A percentile compares a stretch with the other conserved stretches of the same genome.
Evolutionary conservation across 2,113 vertebrate species (phyloP).

Genomic region (Scolopax mira): DNA sequence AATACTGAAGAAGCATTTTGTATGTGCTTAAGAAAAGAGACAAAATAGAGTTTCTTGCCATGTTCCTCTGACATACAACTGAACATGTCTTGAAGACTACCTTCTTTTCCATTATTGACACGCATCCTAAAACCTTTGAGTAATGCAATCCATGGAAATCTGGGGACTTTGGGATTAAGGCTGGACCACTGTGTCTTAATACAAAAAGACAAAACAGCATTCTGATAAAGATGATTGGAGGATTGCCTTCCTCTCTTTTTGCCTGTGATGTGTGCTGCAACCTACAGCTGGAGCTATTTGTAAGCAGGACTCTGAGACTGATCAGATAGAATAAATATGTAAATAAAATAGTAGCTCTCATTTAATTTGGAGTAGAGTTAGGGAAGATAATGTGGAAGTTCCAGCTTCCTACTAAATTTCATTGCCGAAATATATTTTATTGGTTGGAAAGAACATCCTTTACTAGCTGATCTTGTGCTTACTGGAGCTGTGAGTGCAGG

Average conservation of each 20-base stretch:
- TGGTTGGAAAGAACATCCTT: neutral
- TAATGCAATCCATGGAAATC: neutral
- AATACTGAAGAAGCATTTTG: neutral
- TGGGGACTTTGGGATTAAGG: neutral
- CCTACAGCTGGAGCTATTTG: neutral
- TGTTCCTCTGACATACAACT: neutral
- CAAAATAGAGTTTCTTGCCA: neutral
- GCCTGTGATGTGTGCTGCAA: neutral
- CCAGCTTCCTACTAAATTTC: neutral
- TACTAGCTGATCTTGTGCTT: neutral
- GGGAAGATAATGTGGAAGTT: neutral
- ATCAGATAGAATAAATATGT: neutral
- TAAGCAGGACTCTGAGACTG: neutral
- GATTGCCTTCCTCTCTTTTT: neutral
- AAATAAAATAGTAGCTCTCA: neutral
- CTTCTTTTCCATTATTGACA: neutral
- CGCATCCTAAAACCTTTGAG: neutral
- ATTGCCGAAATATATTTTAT: neutral
- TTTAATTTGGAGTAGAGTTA: neutral
- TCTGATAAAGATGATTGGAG: neutral
- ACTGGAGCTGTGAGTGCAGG: neutral
- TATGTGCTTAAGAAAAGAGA: neutral
- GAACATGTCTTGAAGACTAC: neutral
- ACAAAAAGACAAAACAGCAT: neutral
- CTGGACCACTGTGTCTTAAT: neutral